Conservation (phyloP, 2,888 invertebrate genomes). For the Autographa pulchrina region DNA sequence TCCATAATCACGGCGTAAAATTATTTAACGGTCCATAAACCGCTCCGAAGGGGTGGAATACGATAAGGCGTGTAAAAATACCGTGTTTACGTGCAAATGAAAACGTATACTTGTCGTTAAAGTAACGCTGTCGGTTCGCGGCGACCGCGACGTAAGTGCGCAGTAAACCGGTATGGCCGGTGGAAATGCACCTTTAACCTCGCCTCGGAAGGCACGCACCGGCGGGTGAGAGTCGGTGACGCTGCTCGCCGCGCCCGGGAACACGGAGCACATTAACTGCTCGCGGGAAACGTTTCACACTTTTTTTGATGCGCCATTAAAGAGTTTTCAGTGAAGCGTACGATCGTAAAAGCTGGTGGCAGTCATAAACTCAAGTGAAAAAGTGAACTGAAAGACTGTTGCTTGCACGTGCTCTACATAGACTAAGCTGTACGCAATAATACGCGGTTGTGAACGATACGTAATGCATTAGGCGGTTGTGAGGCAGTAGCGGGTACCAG, state of each 20-base stretch:
- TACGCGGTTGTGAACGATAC: background rate
- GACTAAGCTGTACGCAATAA: background rate
- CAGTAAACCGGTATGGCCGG: constrained; percentile 21
- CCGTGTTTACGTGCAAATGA: constrained; percentile 46
- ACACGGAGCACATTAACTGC: constrained; percentile 4
- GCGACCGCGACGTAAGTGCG: constrained; percentile 7
- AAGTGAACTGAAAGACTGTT: background rate
- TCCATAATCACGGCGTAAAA: constrained; percentile 22
- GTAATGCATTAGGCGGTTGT: background rate
- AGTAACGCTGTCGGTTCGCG: constrained; percentile 1
- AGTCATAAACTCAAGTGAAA: background rate
- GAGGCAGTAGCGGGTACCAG: background rate
- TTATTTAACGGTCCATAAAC: constrained; percentile 18
- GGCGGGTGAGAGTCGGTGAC: background rate
- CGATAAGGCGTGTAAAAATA: constrained; percentile 30
- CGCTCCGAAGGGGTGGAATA: constrained; percentile 17
- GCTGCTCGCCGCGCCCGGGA: background rate
- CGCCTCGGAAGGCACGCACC: constrained; percentile 13
- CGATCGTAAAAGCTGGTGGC: background rate
- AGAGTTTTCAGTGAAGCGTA: constrained; percentile 7
- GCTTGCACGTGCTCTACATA: background rate
- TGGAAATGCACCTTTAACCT: constrained; percentile 20
- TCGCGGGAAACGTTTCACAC: constrained; percentile 13
- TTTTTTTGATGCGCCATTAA: constrained; percentile 3
- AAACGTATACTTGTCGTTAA: constrained; percentile 42